A percentile compares a stretch with the other conserved stretches of the same genome.
phyloP scores from a whole-genome alignment of 2,888 invertebrate genomes.

The Arrhopalites spinosus region DNA sequence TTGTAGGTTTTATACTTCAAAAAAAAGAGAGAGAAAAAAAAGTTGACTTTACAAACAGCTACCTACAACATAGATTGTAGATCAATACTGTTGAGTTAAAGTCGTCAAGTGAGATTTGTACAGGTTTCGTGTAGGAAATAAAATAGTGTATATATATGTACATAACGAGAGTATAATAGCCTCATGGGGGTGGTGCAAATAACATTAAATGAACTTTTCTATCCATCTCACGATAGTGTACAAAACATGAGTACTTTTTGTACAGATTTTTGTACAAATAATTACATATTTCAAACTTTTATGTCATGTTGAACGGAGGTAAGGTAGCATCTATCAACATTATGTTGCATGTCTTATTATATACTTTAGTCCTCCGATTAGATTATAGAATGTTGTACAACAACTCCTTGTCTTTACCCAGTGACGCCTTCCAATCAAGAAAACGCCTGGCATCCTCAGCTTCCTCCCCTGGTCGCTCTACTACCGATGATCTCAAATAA shows the following conservation, averaged over 20 bases:
- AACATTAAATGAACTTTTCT: background rate
- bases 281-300: background rate
- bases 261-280: background rate
- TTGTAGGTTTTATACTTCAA: background rate
- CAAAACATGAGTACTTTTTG: conserved; percentile 3
- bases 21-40: conserved; percentile 7
- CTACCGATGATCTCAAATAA: conserved; percentile 78
- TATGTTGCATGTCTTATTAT: background rate
- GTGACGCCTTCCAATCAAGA: conserved; percentile 89
- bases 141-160: background rate
- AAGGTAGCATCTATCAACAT: background rate
- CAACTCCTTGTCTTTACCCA: conserved; percentile 62
- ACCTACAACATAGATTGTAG: background rate
- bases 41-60: background rate
- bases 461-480: conserved; percentile 73
- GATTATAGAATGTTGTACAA: conserved; percentile 17
- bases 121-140: conserved; percentile 8
- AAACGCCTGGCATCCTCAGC: conserved; percentile 76
- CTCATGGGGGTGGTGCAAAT: too few species aligned
- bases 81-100: conserved; percentile 16
- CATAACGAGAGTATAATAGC: background rate
- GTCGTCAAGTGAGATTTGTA: conserved; percentile 18
- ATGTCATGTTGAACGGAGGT: background rate
- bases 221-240: background rate
- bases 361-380: conserved; percentile 14